These are phyloP conservation scores for Bucco capensis DNA, from an alignment of 2,113 vertebrate genomes.

Conservation along the genomic window DNA sequence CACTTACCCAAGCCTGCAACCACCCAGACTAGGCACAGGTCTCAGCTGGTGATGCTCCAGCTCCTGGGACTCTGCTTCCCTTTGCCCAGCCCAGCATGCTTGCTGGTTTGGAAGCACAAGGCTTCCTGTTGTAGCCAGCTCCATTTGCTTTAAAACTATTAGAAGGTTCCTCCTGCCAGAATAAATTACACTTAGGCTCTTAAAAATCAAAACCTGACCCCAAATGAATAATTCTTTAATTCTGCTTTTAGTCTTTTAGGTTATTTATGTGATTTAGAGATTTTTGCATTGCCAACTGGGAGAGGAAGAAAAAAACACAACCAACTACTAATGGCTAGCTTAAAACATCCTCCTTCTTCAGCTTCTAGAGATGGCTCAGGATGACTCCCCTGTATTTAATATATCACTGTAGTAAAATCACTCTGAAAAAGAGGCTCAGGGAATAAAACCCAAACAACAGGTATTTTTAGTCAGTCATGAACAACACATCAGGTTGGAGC, in stretches of 20 bases:
- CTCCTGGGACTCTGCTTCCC: not conserved
- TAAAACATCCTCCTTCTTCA: not conserved
- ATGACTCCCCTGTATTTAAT: not conserved
- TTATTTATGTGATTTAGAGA: constrained; percentile 16
- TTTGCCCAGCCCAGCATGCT: not conserved
- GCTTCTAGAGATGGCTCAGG: not conserved
- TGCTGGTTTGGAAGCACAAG: not conserved
- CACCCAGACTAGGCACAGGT: not conserved
- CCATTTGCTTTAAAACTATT: not conserved
- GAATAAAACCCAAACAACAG: not conserved
- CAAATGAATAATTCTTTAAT: constrained; percentile 26
- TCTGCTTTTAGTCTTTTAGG: constrained; percentile 6
- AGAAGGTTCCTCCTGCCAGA: not conserved
- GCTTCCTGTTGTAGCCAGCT: not conserved
- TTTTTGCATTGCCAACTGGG: not conserved
- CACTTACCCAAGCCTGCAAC: not conserved
- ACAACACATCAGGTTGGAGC: not conserved
- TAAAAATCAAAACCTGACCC: constrained; percentile 2
- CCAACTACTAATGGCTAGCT: not conserved
- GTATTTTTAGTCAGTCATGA: not conserved
- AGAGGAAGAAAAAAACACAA: not conserved
- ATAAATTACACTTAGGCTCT: not conserved
- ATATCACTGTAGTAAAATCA: not conserved
- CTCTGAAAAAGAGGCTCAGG: not conserved
- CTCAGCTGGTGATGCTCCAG: not conserved